phyloP scores from a whole-genome alignment of 2,888 invertebrate species.

The Cantharis rufa region DNA sequence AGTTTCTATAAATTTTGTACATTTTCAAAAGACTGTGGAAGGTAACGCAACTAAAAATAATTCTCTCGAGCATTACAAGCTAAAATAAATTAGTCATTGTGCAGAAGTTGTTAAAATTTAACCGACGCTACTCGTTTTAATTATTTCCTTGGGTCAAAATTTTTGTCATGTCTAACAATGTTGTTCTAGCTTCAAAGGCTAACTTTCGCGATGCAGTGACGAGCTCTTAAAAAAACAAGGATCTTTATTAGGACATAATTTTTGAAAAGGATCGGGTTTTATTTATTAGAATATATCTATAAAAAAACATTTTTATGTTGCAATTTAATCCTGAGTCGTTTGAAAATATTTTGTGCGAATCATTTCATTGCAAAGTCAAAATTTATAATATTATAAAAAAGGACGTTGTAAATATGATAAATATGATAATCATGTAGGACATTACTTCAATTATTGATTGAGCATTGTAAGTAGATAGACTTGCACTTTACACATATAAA shows the following conservation, averaged over 20 bases:
- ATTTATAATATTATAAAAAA: background rate
- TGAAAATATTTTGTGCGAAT: background rate
- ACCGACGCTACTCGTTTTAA: background rate
- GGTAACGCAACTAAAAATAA: background rate
- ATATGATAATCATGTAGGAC: slow-evolving; percentile 28
- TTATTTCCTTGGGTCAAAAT: background rate
- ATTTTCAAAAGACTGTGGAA: background rate
- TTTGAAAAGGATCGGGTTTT: background rate
- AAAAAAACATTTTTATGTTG: background rate
- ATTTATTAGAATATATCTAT: background rate
- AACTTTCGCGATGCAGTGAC: background rate
- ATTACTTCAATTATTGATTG: slow-evolving; percentile 21
- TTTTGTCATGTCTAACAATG: background rate
- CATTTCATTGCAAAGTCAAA: background rate
- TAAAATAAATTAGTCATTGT: background rate
- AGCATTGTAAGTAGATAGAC: slow-evolving; percentile 34
- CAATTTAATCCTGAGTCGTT: background rate
- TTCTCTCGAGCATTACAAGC: background rate
- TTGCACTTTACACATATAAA: slow-evolving; percentile 39
- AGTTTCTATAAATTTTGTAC: background rate
- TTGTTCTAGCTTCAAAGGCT: background rate
- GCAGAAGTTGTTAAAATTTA: background rate
- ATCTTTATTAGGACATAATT: background rate
- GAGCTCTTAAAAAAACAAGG: background rate
- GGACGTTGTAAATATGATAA: slow-evolving; percentile 23